Conservation (phyloP, 2,113 vertebrate species). For the Eolophus roseicapilla region DNA sequence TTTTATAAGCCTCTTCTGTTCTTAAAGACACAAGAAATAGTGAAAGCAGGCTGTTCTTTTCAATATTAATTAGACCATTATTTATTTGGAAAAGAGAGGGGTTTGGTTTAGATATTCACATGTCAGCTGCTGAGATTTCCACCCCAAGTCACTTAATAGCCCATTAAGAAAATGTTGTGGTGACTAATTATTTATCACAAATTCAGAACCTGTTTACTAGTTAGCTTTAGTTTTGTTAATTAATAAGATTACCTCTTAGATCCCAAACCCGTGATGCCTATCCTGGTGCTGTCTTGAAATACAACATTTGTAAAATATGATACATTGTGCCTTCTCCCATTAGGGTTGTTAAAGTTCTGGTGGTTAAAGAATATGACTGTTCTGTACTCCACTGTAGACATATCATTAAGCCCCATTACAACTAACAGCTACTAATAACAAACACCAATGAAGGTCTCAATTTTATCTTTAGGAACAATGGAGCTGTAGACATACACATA, state of each 20-base stretch:
- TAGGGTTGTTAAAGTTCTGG: neutral
- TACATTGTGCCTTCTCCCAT: neutral
- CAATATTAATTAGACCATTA: slow-evolving; percentile 40
- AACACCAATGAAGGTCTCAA: neutral
- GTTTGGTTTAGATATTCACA: neutral
- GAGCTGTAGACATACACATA: neutral
- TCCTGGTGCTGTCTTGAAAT: neutral
- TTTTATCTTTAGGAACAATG: slow-evolving; percentile 13
- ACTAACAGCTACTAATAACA: neutral
- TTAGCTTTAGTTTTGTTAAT: slow-evolving; percentile 37
- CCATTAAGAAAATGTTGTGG: slow-evolving; percentile 25
- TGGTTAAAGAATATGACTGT: neutral
- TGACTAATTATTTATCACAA: slow-evolving; percentile 55
- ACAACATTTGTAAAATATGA: neutral
- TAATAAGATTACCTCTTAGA: slow-evolving; percentile 11
- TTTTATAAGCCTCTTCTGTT: slow-evolving; percentile 25
- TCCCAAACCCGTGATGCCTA: neutral
- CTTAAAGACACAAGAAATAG: slow-evolving; percentile 41
- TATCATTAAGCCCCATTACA: neutral
- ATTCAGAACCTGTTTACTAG: slow-evolving; percentile 42
- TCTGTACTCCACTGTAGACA: neutral
- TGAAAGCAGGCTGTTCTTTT: slow-evolving; percentile 28
- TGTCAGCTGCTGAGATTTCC: slow-evolving; percentile 14
- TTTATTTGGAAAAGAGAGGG: neutral
- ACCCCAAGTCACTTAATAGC: slow-evolving; percentile 32